Evolutionary conservation across 2,797 vertebrate genomes (phyloP).

Genomic region (Lithobates sylvaticus): DNA sequence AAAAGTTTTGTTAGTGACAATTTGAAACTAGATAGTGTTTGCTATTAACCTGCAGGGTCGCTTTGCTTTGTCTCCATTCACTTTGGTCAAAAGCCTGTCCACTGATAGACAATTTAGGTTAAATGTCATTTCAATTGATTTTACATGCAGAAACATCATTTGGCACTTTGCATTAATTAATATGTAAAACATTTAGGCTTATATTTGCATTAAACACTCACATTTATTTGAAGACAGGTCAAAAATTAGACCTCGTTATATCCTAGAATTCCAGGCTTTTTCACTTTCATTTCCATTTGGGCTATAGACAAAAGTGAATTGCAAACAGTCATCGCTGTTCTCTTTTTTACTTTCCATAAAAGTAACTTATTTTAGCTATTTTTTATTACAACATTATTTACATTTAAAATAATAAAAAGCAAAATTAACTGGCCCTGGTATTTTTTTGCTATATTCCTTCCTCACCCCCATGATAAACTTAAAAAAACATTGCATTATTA

Average conservation of each 20-base stretch:
- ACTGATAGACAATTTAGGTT: neutral
- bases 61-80: neutral
- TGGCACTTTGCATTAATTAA: neutral
- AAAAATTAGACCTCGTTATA: neutral
- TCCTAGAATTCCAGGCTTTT: neutral
- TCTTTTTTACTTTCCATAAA: no score
- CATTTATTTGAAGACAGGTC: neutral
- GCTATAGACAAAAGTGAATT: neutral
- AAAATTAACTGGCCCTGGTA: neutral
- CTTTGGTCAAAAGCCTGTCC: neutral
- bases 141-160: neutral
- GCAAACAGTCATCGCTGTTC: neutral
- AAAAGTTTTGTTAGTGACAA: no score
- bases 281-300: neutral
- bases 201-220: neutral
- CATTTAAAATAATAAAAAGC: neutral
- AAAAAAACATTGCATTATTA: no score
- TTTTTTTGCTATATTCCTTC: no score
- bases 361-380: neutral
- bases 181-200: neutral
- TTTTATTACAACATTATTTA: neutral
- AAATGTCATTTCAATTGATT: neutral
- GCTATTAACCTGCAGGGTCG: neutral
- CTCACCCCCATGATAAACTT: no score
- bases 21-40: neutral